Evolutionary conservation across 2,888 invertebrate species (phyloP).

Genomic region (Polydrusus cervinus): DNA sequence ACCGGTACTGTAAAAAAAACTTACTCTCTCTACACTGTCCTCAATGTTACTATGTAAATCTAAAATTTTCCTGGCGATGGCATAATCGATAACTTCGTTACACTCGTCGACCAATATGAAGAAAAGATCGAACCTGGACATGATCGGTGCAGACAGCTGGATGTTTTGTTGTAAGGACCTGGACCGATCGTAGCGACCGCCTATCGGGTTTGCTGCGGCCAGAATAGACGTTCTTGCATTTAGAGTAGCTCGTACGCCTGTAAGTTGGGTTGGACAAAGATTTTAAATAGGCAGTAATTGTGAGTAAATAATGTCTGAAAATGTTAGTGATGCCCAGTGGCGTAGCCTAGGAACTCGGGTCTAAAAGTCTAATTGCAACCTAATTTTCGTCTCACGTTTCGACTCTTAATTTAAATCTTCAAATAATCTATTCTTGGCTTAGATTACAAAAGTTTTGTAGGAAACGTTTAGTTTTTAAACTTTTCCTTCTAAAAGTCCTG

Average conservation of each 20-base stretch:
- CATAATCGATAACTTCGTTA: constrained; percentile 95
- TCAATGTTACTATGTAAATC: constrained; percentile 93
- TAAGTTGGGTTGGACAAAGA: neutral
- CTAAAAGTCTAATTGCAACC: too few relatives aligned
- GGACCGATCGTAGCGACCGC: constrained; percentile 92
- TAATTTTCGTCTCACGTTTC: too few relatives aligned
- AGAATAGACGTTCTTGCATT: constrained; percentile 98
- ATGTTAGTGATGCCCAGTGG: too few relatives aligned
- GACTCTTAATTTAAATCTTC: too few relatives aligned
- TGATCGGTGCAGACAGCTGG: constrained; percentile 94
- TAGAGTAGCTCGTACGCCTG: constrained; percentile 89
- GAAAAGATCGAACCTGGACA: constrained; percentile 99
- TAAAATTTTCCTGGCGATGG: constrained; percentile 96
- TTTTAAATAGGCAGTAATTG: too few relatives aligned
- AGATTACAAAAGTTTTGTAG: too few relatives aligned
- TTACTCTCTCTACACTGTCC: constrained; percentile 80
- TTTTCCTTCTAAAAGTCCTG: too few relatives aligned
- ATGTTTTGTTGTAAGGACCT: constrained; percentile 97
- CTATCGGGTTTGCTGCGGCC: constrained; percentile 98
- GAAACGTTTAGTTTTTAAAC: too few relatives aligned
- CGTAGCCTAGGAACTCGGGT: too few relatives aligned
- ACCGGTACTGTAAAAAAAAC: neutral
- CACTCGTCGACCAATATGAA: constrained; percentile 98
- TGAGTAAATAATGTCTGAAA: too few relatives aligned
- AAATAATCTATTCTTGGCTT: too few relatives aligned